These are phyloP conservation scores for Anableps anableps DNA, from an alignment of 2,797 vertebrate species.

Conservation along the genomic window DNA sequence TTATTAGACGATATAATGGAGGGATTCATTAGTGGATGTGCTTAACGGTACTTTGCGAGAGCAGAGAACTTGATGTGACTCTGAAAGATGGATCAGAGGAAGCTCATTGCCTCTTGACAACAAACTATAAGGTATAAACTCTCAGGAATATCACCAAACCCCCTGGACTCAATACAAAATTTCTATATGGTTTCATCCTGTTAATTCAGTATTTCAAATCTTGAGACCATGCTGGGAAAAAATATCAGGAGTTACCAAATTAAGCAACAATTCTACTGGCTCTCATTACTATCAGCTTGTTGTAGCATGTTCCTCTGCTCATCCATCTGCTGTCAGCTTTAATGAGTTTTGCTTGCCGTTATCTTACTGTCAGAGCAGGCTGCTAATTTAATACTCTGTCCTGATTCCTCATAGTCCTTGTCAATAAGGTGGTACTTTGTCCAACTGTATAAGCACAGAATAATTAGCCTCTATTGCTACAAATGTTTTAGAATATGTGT, in stretches of 20 bases:
- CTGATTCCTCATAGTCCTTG: slow-evolving; percentile 1
- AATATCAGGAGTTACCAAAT: slow-evolving; percentile 7
- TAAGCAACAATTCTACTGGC: slow-evolving; percentile 3
- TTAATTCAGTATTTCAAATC: slow-evolving; percentile 1
- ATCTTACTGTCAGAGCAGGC: slow-evolving; percentile 10
- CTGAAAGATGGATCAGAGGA: too few relatives aligned
- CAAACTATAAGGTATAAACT: too few relatives aligned
- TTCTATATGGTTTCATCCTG: not conserved
- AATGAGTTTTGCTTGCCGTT: slow-evolving; percentile 28
- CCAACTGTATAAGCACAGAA: not conserved
- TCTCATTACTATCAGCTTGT: slow-evolving; percentile 20
- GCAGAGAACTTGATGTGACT: slow-evolving; percentile 21
- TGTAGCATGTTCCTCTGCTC: slow-evolving; percentile 30
- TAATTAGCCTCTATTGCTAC: not conserved
- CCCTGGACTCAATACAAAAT: not conserved
- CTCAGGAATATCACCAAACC: not conserved
- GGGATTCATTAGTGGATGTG: slow-evolving; percentile 30
- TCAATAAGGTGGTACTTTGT: slow-evolving; percentile 5
- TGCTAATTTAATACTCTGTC: slow-evolving; percentile 1
- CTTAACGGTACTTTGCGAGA: slow-evolving; percentile 13
- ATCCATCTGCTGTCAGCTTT: slow-evolving; percentile 41
- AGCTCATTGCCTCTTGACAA: too few relatives aligned
- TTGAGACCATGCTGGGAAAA: slow-evolving; percentile 7
- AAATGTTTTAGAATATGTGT: not conserved
- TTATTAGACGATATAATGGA: slow-evolving; percentile 18